Evolutionary conservation across 1,140 invertebrate species (phyloP), one percentile per base, ranked within the genome.

Genomic region (Hypsibius dujardini): DNA sequence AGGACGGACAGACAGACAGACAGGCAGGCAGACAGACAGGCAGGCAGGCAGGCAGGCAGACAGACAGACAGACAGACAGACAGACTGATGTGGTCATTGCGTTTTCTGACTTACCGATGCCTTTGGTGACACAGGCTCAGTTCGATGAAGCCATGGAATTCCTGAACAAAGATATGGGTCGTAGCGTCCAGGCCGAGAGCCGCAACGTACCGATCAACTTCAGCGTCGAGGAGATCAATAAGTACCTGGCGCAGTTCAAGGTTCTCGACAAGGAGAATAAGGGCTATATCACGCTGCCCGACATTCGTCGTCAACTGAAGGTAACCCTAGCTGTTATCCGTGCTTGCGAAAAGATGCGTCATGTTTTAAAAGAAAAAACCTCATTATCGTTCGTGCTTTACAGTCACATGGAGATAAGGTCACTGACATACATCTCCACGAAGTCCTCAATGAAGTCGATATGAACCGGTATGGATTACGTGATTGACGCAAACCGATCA

Each of bases 221-320:
- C 40, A 94, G 87, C 47, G 90, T 91, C 78, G 89, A 95, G 70
- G 95, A 98, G 80, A 91, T 96, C 74, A 88, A 92, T 77, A 82
- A 87, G 1, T 96, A 95, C 78, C 92, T 93, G 73, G 92, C 93
- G 77, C 84, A 92, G 70, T 98, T 98, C 85, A 87, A 94, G 77
- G 85, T 90, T 73, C 87, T 98, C 72, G 95, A 98, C 81, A 87
- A 87, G 75, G 95, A 96, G 77, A 87, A 88, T 75, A 98, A 98
- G 79, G 95, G 95, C 75, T 98, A 92, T 77, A 93, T 98, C 62
- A 96, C 93, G 47, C 89, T 98, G 72, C 96, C 95, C 79, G 95
- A 98, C 79, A 90, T 98, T 72, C 84, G 94, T 73, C 83, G 89
- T 77, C 90, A 90, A 78, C 84, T 98, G 42, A 93, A 97, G 87